phyloP scores from a whole-genome alignment of 1,140 invertebrate species.

The Sycophaga agraensis region DNA sequence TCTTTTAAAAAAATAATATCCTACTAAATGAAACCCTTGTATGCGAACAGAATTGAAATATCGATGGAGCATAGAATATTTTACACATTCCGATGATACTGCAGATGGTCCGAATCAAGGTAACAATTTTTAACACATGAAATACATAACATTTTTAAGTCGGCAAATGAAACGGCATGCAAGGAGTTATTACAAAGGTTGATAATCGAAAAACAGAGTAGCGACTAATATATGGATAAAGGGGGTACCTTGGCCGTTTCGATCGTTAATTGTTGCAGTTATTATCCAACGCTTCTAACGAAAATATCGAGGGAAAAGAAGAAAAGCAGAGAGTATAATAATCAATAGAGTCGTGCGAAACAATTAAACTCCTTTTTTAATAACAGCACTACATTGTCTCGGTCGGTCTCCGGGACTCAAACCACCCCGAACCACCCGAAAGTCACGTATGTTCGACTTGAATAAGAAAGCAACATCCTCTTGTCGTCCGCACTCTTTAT shows the following conservation, averaged over 20 bases:
- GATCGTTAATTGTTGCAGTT: neutral
- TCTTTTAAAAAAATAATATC: too few species aligned
- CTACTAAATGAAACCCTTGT: too few species aligned
- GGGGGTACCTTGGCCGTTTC: neutral
- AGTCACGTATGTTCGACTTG: slow-evolving; percentile 22
- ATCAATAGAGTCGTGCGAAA: slow-evolving; percentile 13
- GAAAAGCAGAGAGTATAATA: neutral
- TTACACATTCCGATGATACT: neutral
- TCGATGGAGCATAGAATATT: too few species aligned
- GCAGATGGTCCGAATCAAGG: neutral
- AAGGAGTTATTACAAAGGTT: slow-evolving; percentile 15
- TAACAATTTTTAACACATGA: neutral
- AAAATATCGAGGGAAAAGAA: neutral
- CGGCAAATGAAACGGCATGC: neutral
- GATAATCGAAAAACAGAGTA: slow-evolving; percentile 22
- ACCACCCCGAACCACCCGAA: too few species aligned
- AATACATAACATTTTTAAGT: neutral
- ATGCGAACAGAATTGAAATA: too few species aligned
- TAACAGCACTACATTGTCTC: slow-evolving; percentile 3
- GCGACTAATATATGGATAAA: slow-evolving; percentile 7
- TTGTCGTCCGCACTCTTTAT: too few species aligned
- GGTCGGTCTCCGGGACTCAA: too few species aligned
- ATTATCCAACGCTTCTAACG: slow-evolving; percentile 15
- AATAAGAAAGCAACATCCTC: slow-evolving; percentile 19
- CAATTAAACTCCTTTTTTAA: slow-evolving; percentile 22